Evolutionary conservation across 1,140 invertebrate species (phyloP), one percentile per base, ranked within the genome.

Genomic region (Prorops nasuta): DNA sequence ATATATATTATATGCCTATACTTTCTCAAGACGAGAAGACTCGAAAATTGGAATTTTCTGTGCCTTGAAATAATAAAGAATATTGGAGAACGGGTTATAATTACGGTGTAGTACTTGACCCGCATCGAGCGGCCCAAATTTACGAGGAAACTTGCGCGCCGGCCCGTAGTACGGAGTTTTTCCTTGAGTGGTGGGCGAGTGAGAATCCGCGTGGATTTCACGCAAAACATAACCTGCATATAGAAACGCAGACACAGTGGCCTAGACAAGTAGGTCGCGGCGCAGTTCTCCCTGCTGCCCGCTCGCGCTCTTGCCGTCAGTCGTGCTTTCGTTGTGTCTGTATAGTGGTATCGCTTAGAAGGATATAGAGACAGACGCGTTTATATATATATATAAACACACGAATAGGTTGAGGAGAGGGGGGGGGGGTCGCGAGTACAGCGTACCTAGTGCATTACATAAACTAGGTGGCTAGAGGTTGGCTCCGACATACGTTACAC

Each of bases 181-280:
- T n/a, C n/a, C n/a, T n/a, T n/a, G 14, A 28, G 21, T 22, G 24
- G 8, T 12, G 16, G 24, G 24, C 4, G 21, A 22, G 12, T 6
- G 15, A 38, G 9, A 18, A 14, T 17, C 31, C 38, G 28, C 28
- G 14, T 39, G 14, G 32, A 56, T 60, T 60, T 60, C 54, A 51
- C 47, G 40, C 39, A 58, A 60, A 64, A 63, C 55, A 51, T 55
- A 56, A 61, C 55, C 54, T 57, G 54, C 53, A 61, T 56, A 66
- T 61, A 64, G 62, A 60, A 58, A 64, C 60, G 57, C 54, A 68
- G 67, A 66, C 61, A 69, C 61, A 66, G 60, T 66, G 69, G 68
- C 69, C 69, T 72, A 72, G 68, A 72, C 65, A 72, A 72, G 63
- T 71, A 69, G 69, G 69, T 72, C 68, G 68, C 69, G 60, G 66